Evolutionary conservation across 2,113 vertebrate genomes (phyloP).

Genomic region (Greenwoodochromis staneri): DNA sequence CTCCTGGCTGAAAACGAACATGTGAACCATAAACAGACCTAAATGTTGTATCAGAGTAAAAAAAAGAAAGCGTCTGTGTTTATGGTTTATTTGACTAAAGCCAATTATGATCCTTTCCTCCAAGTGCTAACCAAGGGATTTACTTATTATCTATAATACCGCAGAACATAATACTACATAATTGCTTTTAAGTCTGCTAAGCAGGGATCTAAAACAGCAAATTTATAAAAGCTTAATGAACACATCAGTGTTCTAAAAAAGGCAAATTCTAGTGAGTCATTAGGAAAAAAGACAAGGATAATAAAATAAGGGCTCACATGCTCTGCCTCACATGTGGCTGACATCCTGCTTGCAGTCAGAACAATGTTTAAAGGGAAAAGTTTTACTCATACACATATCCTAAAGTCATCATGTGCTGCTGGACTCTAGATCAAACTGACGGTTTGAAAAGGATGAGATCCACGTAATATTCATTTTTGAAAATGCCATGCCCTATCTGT

Average conservation of each 20-base stretch:
- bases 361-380: neutral
- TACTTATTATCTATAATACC: neutral
- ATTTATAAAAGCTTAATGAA: neutral
- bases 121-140: neutral
- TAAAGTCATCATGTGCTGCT: neutral
- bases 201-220: neutral
- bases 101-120: neutral
- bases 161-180: neutral
- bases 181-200: neutral
- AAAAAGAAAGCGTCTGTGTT: neutral
- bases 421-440: neutral
- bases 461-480: neutral
- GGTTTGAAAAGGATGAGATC: neutral
- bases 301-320: constrained; percentile 6
- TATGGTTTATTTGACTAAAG: neutral
- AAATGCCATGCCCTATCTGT: neutral
- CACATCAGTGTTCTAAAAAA: neutral
- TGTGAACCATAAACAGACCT: neutral
- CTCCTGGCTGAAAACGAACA: neutral
- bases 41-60: neutral
- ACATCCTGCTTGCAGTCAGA: constrained; percentile 5
- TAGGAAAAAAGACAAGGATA: neutral
- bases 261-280: neutral
- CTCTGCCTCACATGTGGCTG: constrained; percentile 9
- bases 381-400: neutral